Percentiles rank a stretch among this genome's conserved stretches.
These are phyloP conservation scores for Chaetodon trifasciatus DNA, from an alignment of 2,797 vertebrate genomes.

Conservation along the genomic window DNA sequence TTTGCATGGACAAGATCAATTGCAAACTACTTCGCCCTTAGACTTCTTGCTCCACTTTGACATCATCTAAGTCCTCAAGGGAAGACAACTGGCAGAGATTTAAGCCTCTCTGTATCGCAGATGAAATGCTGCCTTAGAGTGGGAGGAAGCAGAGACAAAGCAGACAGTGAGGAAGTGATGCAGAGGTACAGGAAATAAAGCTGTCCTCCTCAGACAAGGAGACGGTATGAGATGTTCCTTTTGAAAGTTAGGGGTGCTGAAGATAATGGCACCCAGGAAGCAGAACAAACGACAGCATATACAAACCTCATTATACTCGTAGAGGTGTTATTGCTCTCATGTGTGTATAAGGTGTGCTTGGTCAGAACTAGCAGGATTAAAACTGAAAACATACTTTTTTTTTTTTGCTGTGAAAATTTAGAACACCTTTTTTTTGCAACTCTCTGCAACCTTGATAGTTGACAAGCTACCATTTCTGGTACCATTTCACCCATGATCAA, in stretches of 20 bases:
- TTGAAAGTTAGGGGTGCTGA: conserved; percentile 4
- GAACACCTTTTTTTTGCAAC: background rate
- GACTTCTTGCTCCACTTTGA: conserved; percentile 42
- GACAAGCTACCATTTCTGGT: background rate
- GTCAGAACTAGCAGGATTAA: background rate
- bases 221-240: conserved; percentile 7
- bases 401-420: background rate
- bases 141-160: conserved; percentile 29
- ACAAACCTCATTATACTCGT: background rate
- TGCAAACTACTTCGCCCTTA: conserved; percentile 52
- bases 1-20: conserved; percentile 57
- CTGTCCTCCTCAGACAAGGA: conserved; percentile 4
- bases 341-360: background rate
- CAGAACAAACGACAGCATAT: background rate
- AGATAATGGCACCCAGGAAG: background rate
- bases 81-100: conserved; percentile 40
- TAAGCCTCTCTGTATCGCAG: conserved; percentile 25
- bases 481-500: background rate
- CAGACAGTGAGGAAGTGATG: conserved; percentile 36
- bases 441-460: background rate
- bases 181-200: conserved; percentile 29
- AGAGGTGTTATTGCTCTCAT: background rate
- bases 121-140: conserved; percentile 47
- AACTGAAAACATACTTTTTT: background rate
- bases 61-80: conserved; percentile 41